Conservation (phyloP, 2,888 invertebrate genomes). For the Spisula subtruncata region DNA sequence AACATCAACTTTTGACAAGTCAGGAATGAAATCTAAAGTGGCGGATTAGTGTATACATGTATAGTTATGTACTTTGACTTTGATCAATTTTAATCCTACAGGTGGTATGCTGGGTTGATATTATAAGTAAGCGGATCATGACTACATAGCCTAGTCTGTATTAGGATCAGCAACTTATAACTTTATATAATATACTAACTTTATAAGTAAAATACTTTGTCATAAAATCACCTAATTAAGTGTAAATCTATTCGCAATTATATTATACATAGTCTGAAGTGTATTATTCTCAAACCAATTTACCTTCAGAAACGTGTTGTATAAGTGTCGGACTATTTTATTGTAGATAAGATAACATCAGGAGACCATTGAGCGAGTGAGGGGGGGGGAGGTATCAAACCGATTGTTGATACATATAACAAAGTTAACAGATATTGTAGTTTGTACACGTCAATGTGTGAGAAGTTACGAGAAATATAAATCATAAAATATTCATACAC, state of each 20-base stretch:
- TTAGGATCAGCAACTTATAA: not conserved
- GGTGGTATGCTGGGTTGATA: not conserved
- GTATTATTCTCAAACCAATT: not conserved
- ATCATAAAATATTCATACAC: no score
- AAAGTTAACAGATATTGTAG: not conserved
- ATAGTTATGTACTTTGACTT: not conserved
- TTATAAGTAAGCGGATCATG: not conserved
- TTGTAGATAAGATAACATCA: not conserved
- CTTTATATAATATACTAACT: constrained; percentile 10
- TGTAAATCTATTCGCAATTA: not conserved
- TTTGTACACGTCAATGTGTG: no score
- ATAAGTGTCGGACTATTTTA: not conserved
- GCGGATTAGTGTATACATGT: no score
- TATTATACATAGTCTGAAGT: not conserved
- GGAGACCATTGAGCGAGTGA: not conserved
- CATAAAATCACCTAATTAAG: constrained; percentile 11
- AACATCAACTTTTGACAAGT: no score
- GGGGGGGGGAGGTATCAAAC: not conserved
- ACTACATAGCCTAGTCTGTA: not conserved
- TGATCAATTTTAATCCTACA: not conserved
- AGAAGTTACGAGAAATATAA: no score
- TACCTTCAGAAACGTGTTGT: not conserved
- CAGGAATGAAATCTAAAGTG: no score
- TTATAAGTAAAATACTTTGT: not conserved
- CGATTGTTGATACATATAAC: not conserved